A percentile compares a stretch with the other conserved stretches of the same genome.
These are phyloP conservation scores for Ochotona curzoniae DNA, from an alignment of 2,113 vertebrate species.

Conservation along the genomic window DNA sequence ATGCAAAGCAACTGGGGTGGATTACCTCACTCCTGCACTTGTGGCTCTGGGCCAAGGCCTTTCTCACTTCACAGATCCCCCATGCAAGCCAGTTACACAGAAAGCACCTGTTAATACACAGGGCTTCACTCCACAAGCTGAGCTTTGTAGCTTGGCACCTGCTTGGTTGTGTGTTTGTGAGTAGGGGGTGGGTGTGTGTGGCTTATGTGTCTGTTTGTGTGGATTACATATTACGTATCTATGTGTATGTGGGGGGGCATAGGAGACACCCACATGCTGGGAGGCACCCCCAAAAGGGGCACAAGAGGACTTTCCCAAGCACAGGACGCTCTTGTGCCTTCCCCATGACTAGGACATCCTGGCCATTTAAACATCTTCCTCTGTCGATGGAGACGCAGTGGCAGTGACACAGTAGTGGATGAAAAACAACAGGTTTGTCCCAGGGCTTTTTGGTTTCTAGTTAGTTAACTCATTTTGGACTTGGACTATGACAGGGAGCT, in stretches of 20 bases:
- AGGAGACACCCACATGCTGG: rapidly evolving
- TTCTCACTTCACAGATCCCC: not conserved
- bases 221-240: too few relatives aligned
- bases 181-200: not conserved
- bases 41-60: not conserved
- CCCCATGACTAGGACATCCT: not conserved
- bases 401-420: not conserved
- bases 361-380: not conserved
- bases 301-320: not conserved
- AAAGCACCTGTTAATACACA: not conserved
- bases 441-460: not conserved
- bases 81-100: not conserved
- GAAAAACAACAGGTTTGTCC: not conserved
- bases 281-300: not conserved
- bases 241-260: not conserved
- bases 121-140: not conserved
- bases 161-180: not conserved
- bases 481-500: slow-evolving; percentile 15
- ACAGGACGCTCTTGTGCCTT: not conserved
- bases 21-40: not conserved
- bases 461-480: slow-evolving; percentile 40
- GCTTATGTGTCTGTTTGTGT: not conserved
- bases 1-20: not conserved
- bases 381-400: not conserved
- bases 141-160: not conserved